These are phyloP conservation scores for Stenolophus ochropezus DNA, from an alignment of 2,888 invertebrate species.

Conservation along the genomic window DNA sequence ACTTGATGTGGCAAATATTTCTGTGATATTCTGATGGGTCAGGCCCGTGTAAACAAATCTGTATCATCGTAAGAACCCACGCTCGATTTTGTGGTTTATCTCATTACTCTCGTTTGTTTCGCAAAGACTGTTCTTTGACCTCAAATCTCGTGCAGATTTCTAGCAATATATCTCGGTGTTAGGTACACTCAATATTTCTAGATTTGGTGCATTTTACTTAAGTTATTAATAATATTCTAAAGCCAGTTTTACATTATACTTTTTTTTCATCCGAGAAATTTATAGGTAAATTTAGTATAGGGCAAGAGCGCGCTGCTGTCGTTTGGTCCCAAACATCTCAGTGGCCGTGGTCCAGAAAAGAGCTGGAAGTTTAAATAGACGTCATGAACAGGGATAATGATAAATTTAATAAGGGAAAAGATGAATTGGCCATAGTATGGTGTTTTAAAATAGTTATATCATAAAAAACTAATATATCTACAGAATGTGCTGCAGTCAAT, in stretches of 20 bases:
- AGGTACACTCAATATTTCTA: background rate
- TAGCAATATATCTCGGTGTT: background rate
- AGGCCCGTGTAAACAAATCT: constrained; percentile 67
- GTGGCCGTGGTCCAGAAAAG: too few relatives aligned
- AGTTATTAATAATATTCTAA: constrained; percentile 23
- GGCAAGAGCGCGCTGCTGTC: too few relatives aligned
- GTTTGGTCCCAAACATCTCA: too few relatives aligned
- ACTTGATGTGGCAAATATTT: constrained; percentile 66
- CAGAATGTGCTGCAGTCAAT: too few relatives aligned
- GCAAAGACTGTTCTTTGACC: constrained; percentile 46
- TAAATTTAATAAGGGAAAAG: too few relatives aligned
- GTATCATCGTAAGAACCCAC: constrained; percentile 40
- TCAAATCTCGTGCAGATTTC: constrained; percentile 21
- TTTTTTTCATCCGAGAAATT: too few relatives aligned
- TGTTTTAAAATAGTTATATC: too few relatives aligned
- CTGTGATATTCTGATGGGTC: constrained; percentile 75
- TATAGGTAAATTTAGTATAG: too few relatives aligned
- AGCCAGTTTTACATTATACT: background rate
- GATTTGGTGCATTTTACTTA: constrained; percentile 1
- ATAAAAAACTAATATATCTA: too few relatives aligned
- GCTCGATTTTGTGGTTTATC: background rate
- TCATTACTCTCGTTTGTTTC: constrained; percentile 1
- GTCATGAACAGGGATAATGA: too few relatives aligned
- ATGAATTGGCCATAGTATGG: too few relatives aligned
- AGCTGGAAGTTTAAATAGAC: too few relatives aligned